Evolutionary conservation across 2,888 invertebrate species (phyloP).

Genomic region (Chrysomela aeneicollis): DNA sequence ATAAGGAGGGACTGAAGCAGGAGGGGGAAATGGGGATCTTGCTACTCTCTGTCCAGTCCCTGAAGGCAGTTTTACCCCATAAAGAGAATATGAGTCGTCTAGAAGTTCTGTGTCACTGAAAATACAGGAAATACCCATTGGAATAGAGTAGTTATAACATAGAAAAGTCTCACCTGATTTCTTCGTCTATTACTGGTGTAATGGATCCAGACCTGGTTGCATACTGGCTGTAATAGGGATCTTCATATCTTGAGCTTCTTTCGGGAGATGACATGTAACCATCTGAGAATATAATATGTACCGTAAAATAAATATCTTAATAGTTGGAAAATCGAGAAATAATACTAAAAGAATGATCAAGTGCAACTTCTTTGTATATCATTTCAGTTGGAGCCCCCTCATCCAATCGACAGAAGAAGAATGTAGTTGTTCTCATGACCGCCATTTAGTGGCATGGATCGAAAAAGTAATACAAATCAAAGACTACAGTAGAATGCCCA

Average conservation of each 20-base stretch:
- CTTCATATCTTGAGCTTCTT: conserved; percentile 80
- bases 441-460: too few relatives aligned
- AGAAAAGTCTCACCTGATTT: conserved; percentile 70
- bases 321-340: too few relatives aligned
- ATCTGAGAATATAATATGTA: conserved; percentile 59
- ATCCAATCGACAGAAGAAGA: too few relatives aligned
- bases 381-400: too few relatives aligned
- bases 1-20: conserved; percentile 64
- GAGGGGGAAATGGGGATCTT: conserved; percentile 61
- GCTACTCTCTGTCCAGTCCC: conserved; percentile 62
- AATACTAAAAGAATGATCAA: too few relatives aligned
- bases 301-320: too few relatives aligned
- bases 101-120: conserved; percentile 72
- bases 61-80: conserved; percentile 72
- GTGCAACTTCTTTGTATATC: too few relatives aligned
- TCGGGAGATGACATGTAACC: conserved; percentile 92
- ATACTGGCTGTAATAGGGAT: conserved; percentile 87
- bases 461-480: too few relatives aligned
- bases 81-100: conserved; percentile 75
- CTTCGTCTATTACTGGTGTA: conserved; percentile 92
- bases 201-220: conserved; percentile 75
- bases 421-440: too few relatives aligned
- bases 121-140: neutral
- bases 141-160: neutral
- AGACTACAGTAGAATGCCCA: too few relatives aligned